Evolutionary conservation across 1,140 invertebrate genomes (phyloP), one percentile per base, ranked within the genome.

Genomic region (Drosophila persimilis): DNA sequence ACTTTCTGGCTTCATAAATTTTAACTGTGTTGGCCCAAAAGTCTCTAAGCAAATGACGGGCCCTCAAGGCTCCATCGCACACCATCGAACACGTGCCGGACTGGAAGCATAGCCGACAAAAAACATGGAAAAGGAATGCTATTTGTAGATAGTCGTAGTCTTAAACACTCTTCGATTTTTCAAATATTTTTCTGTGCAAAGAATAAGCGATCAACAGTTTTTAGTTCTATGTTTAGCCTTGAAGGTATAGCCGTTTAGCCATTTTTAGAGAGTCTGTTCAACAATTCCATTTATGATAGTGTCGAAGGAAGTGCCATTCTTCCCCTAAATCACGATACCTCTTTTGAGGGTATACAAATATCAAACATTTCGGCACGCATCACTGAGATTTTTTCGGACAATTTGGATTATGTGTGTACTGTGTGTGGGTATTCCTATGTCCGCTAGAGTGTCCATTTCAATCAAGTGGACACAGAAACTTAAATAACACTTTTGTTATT

Each of bases 401-500:
- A 70, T 72, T 84, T 67, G 35, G 15, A 73, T 35, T 72, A 44
- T 61, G 58, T 61, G 26, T 63, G 11, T 11, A 13, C 11, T 41
- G 48, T 64, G 20, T 17, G 17, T 17, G 63, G 11, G 13, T 20
- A 39, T 48, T 55, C 35, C 51, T 50, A 50, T 48, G 63, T 67
- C 59, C 72, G 77, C 72, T 72, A 57, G 77, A 80, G 77, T 80
- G 77, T 80, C 61, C 55, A 55, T 76, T 80, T 80, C 77, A 80
- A 76, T 80, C 72, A 80, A 80, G 72, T 80, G 77, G 77, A 59
- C 77, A 75, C 15, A 72, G 53, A 61, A 80, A 80, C 71, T 76
- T 72, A 72, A 64, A 61, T 71, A 75, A 76, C 60, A 62, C 47
- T 71, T 74, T 73, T 73, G 47, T 73, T 56, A 54, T 41, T 73